phyloP scores from a whole-genome alignment of 2,113 vertebrate species.

The Notarius quadriscutis region DNA sequence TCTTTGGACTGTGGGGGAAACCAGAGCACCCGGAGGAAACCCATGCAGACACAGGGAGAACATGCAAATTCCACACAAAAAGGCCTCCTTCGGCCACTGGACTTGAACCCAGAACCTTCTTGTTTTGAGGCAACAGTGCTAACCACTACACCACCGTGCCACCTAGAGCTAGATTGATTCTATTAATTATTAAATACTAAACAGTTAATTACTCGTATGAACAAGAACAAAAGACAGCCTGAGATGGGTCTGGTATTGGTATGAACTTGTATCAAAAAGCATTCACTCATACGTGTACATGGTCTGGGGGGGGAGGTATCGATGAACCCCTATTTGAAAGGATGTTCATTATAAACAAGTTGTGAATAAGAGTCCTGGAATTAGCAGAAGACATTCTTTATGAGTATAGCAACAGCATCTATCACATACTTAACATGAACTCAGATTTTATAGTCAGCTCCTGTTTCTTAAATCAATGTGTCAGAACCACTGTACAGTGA shows the following conservation, averaged over 20 bases:
- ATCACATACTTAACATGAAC: background rate
- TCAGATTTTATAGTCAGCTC: background rate
- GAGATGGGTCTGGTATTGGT: background rate
- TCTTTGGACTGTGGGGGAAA: too few relatives aligned
- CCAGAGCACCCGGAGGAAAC: too few relatives aligned
- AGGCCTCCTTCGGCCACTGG: too few relatives aligned
- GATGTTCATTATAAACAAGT: background rate
- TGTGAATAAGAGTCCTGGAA: background rate
- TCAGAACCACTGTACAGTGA: background rate
- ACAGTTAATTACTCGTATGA: background rate
- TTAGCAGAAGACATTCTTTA: background rate
- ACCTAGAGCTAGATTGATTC: background rate
- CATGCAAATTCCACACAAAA: too few relatives aligned
- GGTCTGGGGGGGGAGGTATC: background rate
- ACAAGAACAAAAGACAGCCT: background rate
- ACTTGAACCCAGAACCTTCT: too few relatives aligned
- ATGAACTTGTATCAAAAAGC: background rate
- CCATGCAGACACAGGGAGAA: too few relatives aligned
- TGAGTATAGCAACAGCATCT: background rate
- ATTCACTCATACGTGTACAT: background rate
- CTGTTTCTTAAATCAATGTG: background rate
- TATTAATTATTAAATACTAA: background rate
- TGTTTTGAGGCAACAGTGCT: too few relatives aligned
- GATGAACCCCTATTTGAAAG: background rate
- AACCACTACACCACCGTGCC: too few relatives aligned